phyloP scores from a whole-genome alignment of 2,888 invertebrate species.

The Gryllus longicercus region DNA sequence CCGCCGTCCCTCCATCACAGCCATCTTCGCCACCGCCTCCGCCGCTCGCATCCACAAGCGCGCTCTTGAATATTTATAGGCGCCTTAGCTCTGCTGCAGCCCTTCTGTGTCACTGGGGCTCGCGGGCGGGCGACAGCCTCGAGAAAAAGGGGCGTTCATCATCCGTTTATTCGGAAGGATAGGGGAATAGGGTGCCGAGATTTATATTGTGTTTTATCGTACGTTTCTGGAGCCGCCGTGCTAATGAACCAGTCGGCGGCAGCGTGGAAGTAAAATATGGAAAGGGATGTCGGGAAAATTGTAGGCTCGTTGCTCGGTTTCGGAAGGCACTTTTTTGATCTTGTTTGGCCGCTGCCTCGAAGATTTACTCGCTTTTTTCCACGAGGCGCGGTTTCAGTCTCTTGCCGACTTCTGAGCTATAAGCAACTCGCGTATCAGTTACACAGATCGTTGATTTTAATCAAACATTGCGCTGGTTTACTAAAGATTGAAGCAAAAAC shows the following conservation, averaged over 20 bases:
- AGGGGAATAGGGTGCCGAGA: not conserved
- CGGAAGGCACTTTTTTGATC: not conserved
- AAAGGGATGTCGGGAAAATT: not conserved
- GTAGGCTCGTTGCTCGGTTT: not conserved
- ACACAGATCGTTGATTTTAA: too few relatives aligned
- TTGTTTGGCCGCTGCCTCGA: not conserved
- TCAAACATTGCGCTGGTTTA: too few relatives aligned
- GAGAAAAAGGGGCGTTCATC: not conserved
- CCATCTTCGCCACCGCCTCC: not conserved
- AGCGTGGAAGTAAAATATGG: not conserved
- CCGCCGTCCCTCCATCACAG: not conserved
- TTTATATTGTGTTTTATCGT: slow-evolving; percentile 11
- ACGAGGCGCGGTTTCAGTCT: too few relatives aligned
- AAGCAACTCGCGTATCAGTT: too few relatives aligned
- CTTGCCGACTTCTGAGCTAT: too few relatives aligned
- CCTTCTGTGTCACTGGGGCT: not conserved
- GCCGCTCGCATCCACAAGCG: not conserved
- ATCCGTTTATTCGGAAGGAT: not conserved
- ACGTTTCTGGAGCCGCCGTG: slow-evolving; percentile 9
- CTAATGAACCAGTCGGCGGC: slow-evolving; percentile 17
- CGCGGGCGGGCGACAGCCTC: not conserved
- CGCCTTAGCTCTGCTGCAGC: not conserved
- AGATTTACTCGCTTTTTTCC: not conserved
- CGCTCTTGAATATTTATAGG: not conserved
- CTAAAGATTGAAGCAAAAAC: too few relatives aligned